These are phyloP conservation scores for Athalia circularis DNA, from an alignment of 2,888 invertebrate genomes.

Conservation along the genomic window DNA sequence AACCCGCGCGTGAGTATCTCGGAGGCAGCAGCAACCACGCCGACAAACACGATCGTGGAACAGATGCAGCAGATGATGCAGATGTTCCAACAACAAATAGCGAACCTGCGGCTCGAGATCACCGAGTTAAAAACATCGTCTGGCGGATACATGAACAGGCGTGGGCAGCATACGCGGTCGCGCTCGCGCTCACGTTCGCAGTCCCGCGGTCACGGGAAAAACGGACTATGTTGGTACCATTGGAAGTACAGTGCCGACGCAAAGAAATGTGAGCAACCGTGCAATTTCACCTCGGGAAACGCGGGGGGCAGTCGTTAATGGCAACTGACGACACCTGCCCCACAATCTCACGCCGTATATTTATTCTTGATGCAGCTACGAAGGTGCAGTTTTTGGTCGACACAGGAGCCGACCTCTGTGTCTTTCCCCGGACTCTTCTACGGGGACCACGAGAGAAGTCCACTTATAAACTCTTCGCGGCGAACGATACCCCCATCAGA, in stretches of 20 bases:
- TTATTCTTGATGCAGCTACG: slow-evolving; percentile 47
- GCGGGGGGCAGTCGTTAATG: slow-evolving; percentile 57
- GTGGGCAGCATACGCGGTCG: not conserved
- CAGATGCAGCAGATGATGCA: not conserved
- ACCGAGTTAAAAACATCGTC: not conserved
- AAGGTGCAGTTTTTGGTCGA: slow-evolving; percentile 53
- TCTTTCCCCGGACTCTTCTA: slow-evolving; percentile 51
- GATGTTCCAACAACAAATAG: not conserved
- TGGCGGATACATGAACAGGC: not conserved
- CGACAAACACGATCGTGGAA: not conserved
- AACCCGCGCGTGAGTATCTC: not conserved
- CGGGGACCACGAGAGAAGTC: slow-evolving; percentile 51
- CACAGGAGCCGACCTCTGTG: slow-evolving; percentile 55
- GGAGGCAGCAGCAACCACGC: not conserved
- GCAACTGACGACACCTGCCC: slow-evolving; percentile 57
- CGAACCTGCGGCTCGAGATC: not conserved
- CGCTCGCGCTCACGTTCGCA: slow-evolving; percentile 17
- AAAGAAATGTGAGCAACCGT: slow-evolving; percentile 45
- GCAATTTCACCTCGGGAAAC: slow-evolving; percentile 52
- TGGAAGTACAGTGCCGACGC: slow-evolving; percentile 34
- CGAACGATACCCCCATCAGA: slow-evolving; percentile 61
- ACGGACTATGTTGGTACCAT: slow-evolving; percentile 51
- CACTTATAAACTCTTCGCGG: slow-evolving; percentile 61
- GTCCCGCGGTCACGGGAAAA: not conserved
- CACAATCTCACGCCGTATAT: slow-evolving; percentile 50